Conservation (phyloP, 2,888 invertebrate genomes). For the Pseudococcus jackbeardsleyi region DNA sequence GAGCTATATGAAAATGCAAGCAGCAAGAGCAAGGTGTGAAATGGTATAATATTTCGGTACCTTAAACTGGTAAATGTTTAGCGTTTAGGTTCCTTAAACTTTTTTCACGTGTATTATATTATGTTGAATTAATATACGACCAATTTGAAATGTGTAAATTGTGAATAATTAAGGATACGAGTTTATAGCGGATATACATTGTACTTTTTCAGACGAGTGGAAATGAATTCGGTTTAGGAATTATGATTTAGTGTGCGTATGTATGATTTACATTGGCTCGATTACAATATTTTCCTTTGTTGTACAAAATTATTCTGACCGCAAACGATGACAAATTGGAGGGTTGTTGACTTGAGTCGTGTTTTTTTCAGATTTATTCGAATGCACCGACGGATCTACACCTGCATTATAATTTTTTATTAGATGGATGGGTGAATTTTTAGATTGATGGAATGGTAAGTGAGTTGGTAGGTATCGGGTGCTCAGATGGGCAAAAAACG, state of each 20-base stretch:
- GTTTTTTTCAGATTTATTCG: neutral
- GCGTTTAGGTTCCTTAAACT: neutral
- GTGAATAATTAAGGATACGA: neutral
- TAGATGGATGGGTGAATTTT: neutral
- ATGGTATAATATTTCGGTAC: slow-evolving; percentile 13
- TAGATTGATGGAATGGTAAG: neutral
- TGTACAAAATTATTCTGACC: slow-evolving; percentile 2
- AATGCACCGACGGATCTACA: neutral
- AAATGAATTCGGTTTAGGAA: neutral
- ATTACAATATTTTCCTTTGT: neutral
- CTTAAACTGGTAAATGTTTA: neutral
- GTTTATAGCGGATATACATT: neutral
- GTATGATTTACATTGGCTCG: neutral
- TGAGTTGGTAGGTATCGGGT: neutral
- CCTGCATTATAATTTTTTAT: neutral
- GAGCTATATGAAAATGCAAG: slow-evolving; percentile 2
- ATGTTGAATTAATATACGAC: slow-evolving; percentile 18
- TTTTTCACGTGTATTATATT: neutral
- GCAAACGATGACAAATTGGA: slow-evolving; percentile 5
- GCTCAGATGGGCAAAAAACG: no score
- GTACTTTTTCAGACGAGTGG: neutral
- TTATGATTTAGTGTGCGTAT: neutral
- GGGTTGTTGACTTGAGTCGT: neutral
- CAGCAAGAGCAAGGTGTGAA: slow-evolving; percentile 13
- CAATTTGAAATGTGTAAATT: slow-evolving; percentile 40